These are phyloP conservation scores for Coracopsis vasa DNA, from an alignment of 2,113 vertebrate species.

Conservation along the genomic window DNA sequence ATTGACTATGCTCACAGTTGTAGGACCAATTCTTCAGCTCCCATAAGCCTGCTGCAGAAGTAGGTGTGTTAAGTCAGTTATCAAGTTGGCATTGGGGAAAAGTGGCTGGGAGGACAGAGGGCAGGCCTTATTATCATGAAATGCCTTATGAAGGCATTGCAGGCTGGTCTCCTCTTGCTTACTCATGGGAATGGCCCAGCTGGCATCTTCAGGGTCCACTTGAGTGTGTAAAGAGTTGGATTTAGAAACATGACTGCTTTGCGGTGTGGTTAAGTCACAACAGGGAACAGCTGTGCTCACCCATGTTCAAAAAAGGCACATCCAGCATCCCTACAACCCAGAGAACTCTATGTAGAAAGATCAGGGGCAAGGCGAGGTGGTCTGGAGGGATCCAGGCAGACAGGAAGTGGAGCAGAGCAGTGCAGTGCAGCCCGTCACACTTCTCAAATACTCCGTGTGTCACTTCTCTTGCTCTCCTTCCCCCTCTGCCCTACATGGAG, in stretches of 20 bases:
- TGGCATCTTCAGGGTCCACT: neutral
- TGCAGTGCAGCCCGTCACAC: neutral
- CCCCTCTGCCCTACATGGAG: neutral
- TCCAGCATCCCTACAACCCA: neutral
- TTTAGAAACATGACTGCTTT: neutral
- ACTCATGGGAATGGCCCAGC: neutral
- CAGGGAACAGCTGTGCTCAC: neutral
- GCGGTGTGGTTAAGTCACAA: neutral
- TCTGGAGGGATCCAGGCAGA: neutral
- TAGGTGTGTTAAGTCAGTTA: too few species aligned
- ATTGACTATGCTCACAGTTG: fast-evolving
- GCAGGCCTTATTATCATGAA: neutral
- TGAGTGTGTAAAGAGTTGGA: neutral
- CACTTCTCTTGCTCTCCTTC: neutral
- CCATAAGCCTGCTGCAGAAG: neutral
- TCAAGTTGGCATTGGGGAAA: neutral
- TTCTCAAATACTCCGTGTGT: neutral
- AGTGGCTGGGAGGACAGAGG: neutral
- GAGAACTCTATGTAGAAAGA: neutral
- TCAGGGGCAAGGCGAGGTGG: neutral
- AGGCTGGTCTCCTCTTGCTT: neutral
- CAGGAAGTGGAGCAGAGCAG: neutral
- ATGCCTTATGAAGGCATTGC: neutral
- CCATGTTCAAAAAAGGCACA: neutral
- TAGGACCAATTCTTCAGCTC: neutral